Percentiles rank a stretch among this genome's conserved stretches.
These are phyloP conservation scores for Girardinus metallicus DNA, from an alignment of 2,797 vertebrate species.

Conservation along the genomic window DNA sequence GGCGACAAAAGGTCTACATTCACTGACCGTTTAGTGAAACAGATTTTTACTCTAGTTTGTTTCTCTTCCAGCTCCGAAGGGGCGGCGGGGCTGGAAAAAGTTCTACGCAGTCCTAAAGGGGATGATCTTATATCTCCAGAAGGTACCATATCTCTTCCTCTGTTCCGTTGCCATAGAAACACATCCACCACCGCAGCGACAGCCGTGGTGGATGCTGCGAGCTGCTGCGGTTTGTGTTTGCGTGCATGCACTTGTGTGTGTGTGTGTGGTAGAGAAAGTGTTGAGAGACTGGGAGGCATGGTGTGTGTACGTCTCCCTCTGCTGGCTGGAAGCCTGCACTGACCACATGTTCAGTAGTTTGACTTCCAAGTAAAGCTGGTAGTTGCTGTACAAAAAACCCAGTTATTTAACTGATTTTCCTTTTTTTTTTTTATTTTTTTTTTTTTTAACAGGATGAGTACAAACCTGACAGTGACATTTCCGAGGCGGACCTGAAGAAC, in stretches of 20 bases:
- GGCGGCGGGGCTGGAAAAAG: constrained; percentile 97
- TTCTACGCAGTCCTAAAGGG: constrained; percentile 98
- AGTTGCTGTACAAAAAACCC: background rate
- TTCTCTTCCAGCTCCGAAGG: constrained; percentile 87
- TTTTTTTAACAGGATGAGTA: constrained; percentile 88
- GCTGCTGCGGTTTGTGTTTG: constrained; percentile 30
- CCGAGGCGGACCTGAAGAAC: constrained; percentile 94
- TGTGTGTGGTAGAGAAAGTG: constrained; percentile 2
- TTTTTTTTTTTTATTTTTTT: background rate
- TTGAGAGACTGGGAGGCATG: constrained; percentile 20
- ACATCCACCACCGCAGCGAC: constrained; percentile 56
- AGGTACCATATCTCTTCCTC: constrained; percentile 82
- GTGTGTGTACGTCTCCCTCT: constrained; percentile 70
- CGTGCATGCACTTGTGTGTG: background rate
- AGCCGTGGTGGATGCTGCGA: constrained; percentile 53
- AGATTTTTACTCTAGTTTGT: background rate
- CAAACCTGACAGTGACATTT: constrained; percentile 93
- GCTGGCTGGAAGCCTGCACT: constrained; percentile 51
- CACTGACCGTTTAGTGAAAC: background rate
- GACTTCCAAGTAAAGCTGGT: background rate
- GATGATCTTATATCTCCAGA: constrained; percentile 96
- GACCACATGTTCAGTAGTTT: background rate
- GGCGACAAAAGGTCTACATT: background rate
- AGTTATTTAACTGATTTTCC: background rate
- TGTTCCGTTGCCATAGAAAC: constrained; percentile 75